A percentile compares a stretch with the other conserved stretches of the same genome.
phyloP scores from a whole-genome alignment of 2,113 vertebrate species.

The Gymnobelideus leadbeateri region DNA sequence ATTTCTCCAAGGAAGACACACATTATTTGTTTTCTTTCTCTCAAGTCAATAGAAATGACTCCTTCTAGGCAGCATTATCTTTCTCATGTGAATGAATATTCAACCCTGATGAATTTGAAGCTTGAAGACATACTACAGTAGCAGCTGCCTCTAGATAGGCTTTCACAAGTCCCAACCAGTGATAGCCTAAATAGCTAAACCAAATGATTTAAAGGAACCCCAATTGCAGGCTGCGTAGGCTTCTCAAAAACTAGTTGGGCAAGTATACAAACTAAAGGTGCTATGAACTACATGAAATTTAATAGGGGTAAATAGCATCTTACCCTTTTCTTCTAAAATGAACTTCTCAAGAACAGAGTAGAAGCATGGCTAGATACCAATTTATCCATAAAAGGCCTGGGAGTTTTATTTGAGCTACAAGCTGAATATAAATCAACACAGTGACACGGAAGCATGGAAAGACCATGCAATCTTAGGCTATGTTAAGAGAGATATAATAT shows the following conservation, averaged over 20 bases:
- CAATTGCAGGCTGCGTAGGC: not conserved
- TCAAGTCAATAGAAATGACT: not conserved
- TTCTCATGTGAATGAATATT: not conserved
- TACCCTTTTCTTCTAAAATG: not conserved
- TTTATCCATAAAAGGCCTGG: not conserved
- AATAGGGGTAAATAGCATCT: not conserved
- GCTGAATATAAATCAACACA: not conserved
- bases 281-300: not conserved
- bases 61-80: not conserved
- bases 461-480: not conserved
- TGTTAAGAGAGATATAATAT: not conserved
- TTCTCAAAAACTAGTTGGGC: not conserved
- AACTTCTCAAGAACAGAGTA: not conserved
- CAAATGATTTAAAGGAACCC: not conserved
- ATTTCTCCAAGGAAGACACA: not conserved
- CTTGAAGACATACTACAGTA: not conserved
- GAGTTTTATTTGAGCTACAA: not conserved
- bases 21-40: not conserved
- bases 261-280: not conserved
- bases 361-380: not conserved
- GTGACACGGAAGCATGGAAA: not conserved
- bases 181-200: slow-evolving; percentile 13
- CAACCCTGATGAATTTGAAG: not conserved
- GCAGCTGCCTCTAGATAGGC: not conserved
- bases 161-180: not conserved